These are phyloP conservation scores for Proisotoma minuta DNA, from an alignment of 2,888 invertebrate species.

Conservation along the genomic window DNA sequence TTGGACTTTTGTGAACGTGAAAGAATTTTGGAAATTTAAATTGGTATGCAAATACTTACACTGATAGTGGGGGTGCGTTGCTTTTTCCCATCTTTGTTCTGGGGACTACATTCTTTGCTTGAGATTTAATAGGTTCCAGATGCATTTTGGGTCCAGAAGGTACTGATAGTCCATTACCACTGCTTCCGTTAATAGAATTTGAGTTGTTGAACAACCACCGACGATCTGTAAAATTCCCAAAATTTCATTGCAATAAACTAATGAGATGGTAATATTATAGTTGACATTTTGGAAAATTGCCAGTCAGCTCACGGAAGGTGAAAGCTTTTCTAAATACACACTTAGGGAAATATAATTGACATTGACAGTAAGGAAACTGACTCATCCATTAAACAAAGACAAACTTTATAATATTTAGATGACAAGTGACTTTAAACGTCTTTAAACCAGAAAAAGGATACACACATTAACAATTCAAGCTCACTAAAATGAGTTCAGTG, in stretches of 20 bases:
- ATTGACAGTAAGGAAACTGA: conserved; percentile 9
- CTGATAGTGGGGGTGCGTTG: conserved; percentile 33
- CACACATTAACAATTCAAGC: neutral
- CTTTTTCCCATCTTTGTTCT: conserved; percentile 27
- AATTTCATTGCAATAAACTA: conserved; percentile 22
- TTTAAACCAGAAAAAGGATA: no score
- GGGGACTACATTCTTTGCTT: conserved; percentile 9
- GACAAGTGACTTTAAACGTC: no score
- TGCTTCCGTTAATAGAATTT: conserved; percentile 19
- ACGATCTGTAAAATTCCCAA: conserved; percentile 33
- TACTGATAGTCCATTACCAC: neutral
- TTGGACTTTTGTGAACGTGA: no score
- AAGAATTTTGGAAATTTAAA: no score
- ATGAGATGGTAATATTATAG: no score
- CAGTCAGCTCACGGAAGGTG: no score
- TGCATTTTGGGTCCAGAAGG: conserved; percentile 24
- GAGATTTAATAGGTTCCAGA: conserved; percentile 21
- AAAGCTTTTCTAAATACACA: no score
- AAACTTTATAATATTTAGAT: neutral
- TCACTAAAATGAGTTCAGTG: neutral
- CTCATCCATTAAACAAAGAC: neutral
- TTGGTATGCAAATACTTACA: no score
- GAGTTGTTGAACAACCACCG: conserved; percentile 40
- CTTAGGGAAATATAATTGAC: conserved; percentile 7
- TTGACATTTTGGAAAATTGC: neutral